Conservation (phyloP, 2,888 invertebrate species). For the Tipula helvola region DNA sequence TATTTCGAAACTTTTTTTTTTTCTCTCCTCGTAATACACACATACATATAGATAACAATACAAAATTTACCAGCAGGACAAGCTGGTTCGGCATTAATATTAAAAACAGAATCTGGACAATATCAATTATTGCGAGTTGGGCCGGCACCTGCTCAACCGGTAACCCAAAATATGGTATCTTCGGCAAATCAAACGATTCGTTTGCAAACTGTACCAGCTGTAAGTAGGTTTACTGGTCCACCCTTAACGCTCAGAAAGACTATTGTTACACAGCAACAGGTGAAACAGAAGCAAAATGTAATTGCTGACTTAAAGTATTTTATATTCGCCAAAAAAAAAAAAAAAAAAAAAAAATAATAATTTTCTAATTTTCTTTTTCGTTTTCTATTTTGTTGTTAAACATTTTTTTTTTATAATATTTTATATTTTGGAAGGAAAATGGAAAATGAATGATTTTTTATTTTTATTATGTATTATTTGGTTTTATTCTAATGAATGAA, state of each 20-base stretch:
- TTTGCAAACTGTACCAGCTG: slow-evolving; percentile 76
- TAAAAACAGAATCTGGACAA: slow-evolving; percentile 95
- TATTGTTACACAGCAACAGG: slow-evolving; percentile 37
- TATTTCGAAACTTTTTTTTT: not conserved
- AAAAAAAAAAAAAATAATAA: not conserved
- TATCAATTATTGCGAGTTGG: slow-evolving; percentile 85
- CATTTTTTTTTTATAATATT: not conserved
- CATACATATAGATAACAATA: slow-evolving; percentile 61
- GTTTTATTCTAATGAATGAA: not conserved
- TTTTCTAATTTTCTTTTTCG: not conserved
- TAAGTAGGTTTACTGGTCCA: slow-evolving; percentile 62
- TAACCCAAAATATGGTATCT: slow-evolving; percentile 38
- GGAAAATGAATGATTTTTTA: not conserved
- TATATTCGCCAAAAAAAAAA: not conserved
- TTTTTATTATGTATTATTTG: not conserved
- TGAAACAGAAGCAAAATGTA: slow-evolving; percentile 35
- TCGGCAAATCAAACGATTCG: slow-evolving; percentile 62
- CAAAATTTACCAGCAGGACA: slow-evolving; percentile 78
- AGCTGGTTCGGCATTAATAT: slow-evolving; percentile 73
- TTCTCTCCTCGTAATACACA: too few species aligned
- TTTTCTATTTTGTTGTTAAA: not conserved
- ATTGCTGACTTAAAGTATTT: slow-evolving; percentile 17
- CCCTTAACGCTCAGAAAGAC: slow-evolving; percentile 48
- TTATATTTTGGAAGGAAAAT: not conserved
- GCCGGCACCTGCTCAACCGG: slow-evolving; percentile 54